A percentile compares a stretch with the other conserved stretches of the same genome.
phyloP scores from a whole-genome alignment of 2,888 invertebrate genomes.

The Drosophila recens region DNA sequence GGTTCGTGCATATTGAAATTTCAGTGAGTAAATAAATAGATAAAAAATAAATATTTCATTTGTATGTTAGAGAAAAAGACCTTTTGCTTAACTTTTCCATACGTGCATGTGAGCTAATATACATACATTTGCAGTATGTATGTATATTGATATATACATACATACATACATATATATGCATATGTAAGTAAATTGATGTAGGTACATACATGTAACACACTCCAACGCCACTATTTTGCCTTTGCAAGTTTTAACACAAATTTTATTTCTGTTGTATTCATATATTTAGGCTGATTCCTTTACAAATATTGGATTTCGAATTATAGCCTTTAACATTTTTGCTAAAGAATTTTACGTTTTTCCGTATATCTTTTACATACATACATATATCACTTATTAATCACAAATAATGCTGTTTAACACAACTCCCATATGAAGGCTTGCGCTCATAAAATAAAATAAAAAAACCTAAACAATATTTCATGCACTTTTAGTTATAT shows the following conservation, averaged over 20 bases:
- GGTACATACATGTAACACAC: slow-evolving; percentile 61
- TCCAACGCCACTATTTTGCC: slow-evolving; percentile 40
- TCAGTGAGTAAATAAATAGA: neutral
- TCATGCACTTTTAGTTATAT: slow-evolving; percentile 68
- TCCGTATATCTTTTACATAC: slow-evolving; percentile 27
- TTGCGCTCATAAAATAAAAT: slow-evolving; percentile 48
- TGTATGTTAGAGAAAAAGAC: slow-evolving; percentile 24
- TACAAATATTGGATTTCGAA: slow-evolving; percentile 30
- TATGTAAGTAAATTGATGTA: slow-evolving; percentile 51
- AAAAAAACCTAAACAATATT: slow-evolving; percentile 66
- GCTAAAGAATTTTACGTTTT: slow-evolving; percentile 24
- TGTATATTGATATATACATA: slow-evolving; percentile 35
- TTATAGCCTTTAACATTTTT: slow-evolving; percentile 42
- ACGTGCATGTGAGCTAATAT: slow-evolving; percentile 33
- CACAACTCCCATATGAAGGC: slow-evolving; percentile 34
- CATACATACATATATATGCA: slow-evolving; percentile 46
- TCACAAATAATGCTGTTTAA: slow-evolving; percentile 51
- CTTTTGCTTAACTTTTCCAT: slow-evolving; percentile 34
- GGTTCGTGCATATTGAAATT: slow-evolving; percentile 5
- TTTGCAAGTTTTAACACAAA: slow-evolving; percentile 32
- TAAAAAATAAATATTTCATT: neutral
- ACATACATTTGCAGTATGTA: slow-evolving; percentile 35
- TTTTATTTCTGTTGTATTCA: slow-evolving; percentile 25
- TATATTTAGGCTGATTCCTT: slow-evolving; percentile 40
- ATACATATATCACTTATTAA: slow-evolving; percentile 52